Conservation (phyloP, 2,797 vertebrate species). For the Pteropus rufus region DNA sequence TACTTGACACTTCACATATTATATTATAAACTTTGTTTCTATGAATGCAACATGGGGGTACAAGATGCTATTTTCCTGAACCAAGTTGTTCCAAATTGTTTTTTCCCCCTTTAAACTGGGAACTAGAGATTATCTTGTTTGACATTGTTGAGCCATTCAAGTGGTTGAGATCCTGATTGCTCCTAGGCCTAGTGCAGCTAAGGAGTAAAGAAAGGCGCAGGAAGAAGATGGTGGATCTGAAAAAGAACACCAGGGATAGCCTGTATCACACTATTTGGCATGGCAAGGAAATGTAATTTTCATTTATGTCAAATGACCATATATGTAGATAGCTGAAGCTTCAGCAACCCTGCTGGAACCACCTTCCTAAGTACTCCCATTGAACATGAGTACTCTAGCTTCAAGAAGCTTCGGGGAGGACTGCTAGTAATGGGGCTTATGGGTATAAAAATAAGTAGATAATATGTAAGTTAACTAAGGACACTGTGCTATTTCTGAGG, state of each 20-base stretch:
- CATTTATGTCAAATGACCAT: not conserved
- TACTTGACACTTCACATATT: not conserved
- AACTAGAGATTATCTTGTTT: not conserved
- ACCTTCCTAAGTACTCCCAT: not conserved
- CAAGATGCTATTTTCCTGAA: not conserved
- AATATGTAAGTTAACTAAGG: not conserved
- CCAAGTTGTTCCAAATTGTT: not conserved
- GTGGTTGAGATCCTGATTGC: not conserved
- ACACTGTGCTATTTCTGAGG: not conserved
- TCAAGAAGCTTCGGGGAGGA: not conserved
- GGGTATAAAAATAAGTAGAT: not conserved
- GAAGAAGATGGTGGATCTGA: not conserved
- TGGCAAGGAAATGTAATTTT: not conserved
- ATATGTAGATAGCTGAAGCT: not conserved
- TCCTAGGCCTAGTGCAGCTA: not conserved
- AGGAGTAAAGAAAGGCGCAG: not conserved
- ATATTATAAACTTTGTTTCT: not conserved
- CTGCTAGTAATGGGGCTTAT: not conserved
- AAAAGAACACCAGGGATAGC: not conserved
- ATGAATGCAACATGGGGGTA: not conserved
- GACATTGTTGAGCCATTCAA: not conserved
- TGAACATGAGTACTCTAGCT: not conserved
- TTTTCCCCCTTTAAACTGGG: not conserved
- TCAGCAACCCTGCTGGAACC: not conserved
- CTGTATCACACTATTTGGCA: not conserved